Conservation (phyloP, 1,140 invertebrate species). For the Prorops nasuta region DNA sequence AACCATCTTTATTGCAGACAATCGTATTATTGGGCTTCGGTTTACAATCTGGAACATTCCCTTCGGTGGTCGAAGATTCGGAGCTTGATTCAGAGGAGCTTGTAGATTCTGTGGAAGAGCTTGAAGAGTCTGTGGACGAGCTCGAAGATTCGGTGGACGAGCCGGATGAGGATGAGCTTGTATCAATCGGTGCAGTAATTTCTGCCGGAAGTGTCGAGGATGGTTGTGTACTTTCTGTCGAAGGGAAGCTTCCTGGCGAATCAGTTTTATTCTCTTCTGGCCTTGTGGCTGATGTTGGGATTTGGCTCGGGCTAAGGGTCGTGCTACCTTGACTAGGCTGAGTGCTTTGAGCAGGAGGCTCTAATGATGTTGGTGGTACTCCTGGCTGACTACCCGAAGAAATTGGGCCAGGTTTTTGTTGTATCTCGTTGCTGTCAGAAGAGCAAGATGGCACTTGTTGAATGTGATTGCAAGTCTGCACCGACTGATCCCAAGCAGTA, state of each 20-base stretch:
- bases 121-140: not conserved
- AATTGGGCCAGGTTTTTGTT: too few relatives aligned
- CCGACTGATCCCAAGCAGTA: conserved; percentile 52
- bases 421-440: conserved; percentile 19
- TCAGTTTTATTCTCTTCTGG: not conserved
- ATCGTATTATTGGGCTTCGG: conserved; percentile 34
- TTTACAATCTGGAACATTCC: conserved; percentile 16
- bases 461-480: conserved; percentile 50
- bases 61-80: conserved; percentile 14
- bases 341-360: conserved; percentile 18
- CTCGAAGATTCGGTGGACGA: not conserved
- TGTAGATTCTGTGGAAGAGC: not conserved
- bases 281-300: not conserved
- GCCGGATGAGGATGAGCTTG: conserved; percentile 10
- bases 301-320: conserved; percentile 9
- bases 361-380: conserved; percentile 7
- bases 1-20: conserved; percentile 61
- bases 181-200: conserved; percentile 6
- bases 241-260: not conserved
- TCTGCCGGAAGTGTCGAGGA: not conserved
- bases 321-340: conserved; percentile 14
- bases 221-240: not conserved
- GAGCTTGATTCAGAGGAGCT: conserved; percentile 4
- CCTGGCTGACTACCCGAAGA: not conserved
- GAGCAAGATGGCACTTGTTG: conserved; percentile 37